phyloP scores from a whole-genome alignment of 2,113 vertebrate genomes.

The Empidonax alnorum region DNA sequence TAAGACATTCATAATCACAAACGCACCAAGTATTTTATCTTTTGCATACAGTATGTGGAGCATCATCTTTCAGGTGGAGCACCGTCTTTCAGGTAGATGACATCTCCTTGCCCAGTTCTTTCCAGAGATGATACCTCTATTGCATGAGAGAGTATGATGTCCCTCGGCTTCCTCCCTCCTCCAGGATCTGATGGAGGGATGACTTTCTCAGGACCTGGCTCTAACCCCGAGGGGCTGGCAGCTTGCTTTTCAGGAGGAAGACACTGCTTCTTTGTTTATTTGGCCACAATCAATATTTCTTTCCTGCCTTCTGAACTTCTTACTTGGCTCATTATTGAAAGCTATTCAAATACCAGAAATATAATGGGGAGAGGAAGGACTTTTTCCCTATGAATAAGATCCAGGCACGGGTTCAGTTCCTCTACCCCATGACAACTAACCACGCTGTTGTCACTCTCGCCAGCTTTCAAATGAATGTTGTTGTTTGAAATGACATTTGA shows the following conservation, averaged over 20 bases:
- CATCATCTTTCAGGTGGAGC: neutral
- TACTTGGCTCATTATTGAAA: neutral
- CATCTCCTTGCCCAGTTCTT: neutral
- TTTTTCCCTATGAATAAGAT: constrained; percentile 30
- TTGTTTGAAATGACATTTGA: constrained; percentile 42
- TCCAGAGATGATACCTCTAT: neutral
- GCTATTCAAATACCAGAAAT: neutral
- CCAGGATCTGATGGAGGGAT: neutral
- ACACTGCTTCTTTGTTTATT: neutral
- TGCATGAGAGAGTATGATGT: fast-evolving
- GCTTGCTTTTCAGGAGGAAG: neutral
- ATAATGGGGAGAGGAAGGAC: constrained; percentile 46
- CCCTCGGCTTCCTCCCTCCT: neutral
- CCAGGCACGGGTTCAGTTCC: constrained; percentile 52
- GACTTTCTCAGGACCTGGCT: neutral
- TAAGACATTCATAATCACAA: neutral
- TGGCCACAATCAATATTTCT: neutral
- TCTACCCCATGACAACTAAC: constrained; percentile 6
- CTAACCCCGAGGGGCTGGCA: neutral
- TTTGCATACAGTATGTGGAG: neutral
- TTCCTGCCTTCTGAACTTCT: neutral
- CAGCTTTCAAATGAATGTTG: constrained; percentile 27
- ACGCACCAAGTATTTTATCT: neutral
- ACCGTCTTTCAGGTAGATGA: neutral
- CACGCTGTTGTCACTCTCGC: neutral